Conservation (phyloP, 53 echinoderm and acorn worm genomes). For the Hippasteria phrygiana region DNA sequence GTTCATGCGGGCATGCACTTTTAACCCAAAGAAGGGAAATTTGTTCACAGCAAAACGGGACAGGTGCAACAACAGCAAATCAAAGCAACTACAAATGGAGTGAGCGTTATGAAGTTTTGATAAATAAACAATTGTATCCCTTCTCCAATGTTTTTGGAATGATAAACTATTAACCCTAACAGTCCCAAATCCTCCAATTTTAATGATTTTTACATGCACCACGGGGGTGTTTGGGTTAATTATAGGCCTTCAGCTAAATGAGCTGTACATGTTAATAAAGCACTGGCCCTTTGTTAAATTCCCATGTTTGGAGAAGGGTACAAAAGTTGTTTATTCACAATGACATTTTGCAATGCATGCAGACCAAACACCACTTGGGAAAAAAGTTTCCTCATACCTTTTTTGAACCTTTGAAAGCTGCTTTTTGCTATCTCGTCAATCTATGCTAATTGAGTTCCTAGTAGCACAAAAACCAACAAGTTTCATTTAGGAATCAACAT, state of each 20-base stretch:
- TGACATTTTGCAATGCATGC: slow-evolving; percentile 2
- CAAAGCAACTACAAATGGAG: slow-evolving; percentile 22
- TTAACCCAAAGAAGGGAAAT: background rate
- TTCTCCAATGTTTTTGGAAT: too few species aligned
- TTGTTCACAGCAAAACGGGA: slow-evolving; percentile 41
- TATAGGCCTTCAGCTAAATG: background rate
- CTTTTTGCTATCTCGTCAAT: slow-evolving; percentile 32
- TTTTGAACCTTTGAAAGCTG: slow-evolving; percentile 35
- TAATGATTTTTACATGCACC: too few species aligned
- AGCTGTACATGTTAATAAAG: background rate
- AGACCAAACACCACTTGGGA: background rate
- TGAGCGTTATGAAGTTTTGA: background rate
- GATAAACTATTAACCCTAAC: too few species aligned
- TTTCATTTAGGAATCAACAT: background rate
- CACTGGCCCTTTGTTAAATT: background rate
- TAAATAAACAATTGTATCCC: slow-evolving; percentile 2
- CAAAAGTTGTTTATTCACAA: background rate
- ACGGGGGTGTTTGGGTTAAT: too few species aligned
- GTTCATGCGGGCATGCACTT: slow-evolving; percentile 45
- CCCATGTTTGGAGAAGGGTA: slow-evolving; percentile 8
- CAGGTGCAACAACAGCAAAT: slow-evolving; percentile 45
- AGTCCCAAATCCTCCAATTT: too few species aligned
- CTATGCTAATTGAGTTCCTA: slow-evolving; percentile 48
- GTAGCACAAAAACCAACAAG: slow-evolving; percentile 24
- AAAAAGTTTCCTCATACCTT: slow-evolving; percentile 21